Evolutionary conservation across 2,888 invertebrate genomes (phyloP).

Genomic region (Stenodera caucasica): DNA sequence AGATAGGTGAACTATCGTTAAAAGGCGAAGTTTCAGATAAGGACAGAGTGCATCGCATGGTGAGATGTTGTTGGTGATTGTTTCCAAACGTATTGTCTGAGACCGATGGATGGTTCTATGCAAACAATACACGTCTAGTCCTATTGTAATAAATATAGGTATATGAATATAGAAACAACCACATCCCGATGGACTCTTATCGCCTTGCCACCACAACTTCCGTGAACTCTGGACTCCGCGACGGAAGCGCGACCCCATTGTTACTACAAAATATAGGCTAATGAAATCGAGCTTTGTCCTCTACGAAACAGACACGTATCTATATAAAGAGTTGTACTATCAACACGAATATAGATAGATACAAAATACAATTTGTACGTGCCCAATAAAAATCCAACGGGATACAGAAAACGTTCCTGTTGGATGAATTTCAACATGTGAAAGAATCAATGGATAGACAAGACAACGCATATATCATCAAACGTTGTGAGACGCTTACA

Average conservation of each 20-base stretch:
- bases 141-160: slow-evolving; percentile 33
- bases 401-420: neutral
- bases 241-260: slow-evolving; percentile 40
- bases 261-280: slow-evolving; percentile 37
- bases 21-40: slow-evolving; percentile 28
- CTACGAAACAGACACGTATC: neutral
- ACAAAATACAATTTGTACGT: neutral
- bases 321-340: too few relatives aligned
- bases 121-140: slow-evolving; percentile 36
- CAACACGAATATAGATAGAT: too few relatives aligned
- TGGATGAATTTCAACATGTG: too few relatives aligned
- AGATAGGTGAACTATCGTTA: slow-evolving; percentile 8
- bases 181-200: slow-evolving; percentile 31
- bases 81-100: slow-evolving; percentile 30
- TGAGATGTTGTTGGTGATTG: slow-evolving; percentile 29
- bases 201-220: slow-evolving; percentile 32
- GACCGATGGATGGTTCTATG: slow-evolving; percentile 21
- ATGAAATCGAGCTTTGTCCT: slow-evolving; percentile 31
- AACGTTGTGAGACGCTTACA: slow-evolving; percentile 13
- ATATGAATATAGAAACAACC: neutral
- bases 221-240: slow-evolving; percentile 38
- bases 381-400: neutral
- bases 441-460: neutral
- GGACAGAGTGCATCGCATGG: slow-evolving; percentile 27
- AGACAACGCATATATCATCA: slow-evolving; percentile 4